Evolutionary conservation across 1,140 invertebrate genomes (phyloP).

Genomic region (Goniozus legneri): DNA sequence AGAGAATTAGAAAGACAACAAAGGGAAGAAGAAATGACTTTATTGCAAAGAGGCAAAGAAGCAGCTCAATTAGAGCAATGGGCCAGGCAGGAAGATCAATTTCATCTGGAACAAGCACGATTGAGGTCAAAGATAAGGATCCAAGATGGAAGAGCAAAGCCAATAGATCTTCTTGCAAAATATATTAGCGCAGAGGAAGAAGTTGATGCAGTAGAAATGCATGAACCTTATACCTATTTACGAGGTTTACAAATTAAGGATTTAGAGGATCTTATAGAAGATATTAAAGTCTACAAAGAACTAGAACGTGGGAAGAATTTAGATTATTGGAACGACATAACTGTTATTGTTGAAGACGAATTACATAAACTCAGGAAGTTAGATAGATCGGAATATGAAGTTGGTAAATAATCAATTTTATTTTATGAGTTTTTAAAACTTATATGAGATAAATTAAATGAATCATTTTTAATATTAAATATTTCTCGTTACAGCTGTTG

Average conservation of each 20-base stretch:
- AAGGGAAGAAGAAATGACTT: conserved; percentile 84
- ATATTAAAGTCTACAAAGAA: conserved; percentile 92
- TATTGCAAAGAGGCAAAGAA: conserved; percentile 89
- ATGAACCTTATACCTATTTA: conserved; percentile 95
- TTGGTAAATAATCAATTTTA: conserved; percentile 34
- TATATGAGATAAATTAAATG: background rate
- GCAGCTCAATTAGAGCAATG: conserved; percentile 92
- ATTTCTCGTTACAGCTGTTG: conserved; percentile 53
- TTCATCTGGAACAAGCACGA: conserved; percentile 86
- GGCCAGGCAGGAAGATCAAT: conserved; percentile 92
- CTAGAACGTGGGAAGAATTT: conserved; percentile 82
- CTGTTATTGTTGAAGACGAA: conserved; percentile 94
- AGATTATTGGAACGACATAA: conserved; percentile 96
- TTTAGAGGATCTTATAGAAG: conserved; percentile 95
- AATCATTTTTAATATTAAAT: conserved; percentile 1
- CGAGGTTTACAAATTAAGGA: conserved; percentile 89
- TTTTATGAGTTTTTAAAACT: background rate
- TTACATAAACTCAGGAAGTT: conserved; percentile 81
- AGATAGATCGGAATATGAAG: conserved; percentile 64
- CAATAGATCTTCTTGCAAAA: conserved; percentile 95
- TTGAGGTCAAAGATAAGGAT: conserved; percentile 91
- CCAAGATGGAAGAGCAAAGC: conserved; percentile 93
- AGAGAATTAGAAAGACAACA: conserved; percentile 86
- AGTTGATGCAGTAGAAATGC: conserved; percentile 93
- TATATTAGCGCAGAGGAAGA: conserved; percentile 93